Conservation (phyloP, 2,888 invertebrate genomes). For the Thera britannica region DNA sequence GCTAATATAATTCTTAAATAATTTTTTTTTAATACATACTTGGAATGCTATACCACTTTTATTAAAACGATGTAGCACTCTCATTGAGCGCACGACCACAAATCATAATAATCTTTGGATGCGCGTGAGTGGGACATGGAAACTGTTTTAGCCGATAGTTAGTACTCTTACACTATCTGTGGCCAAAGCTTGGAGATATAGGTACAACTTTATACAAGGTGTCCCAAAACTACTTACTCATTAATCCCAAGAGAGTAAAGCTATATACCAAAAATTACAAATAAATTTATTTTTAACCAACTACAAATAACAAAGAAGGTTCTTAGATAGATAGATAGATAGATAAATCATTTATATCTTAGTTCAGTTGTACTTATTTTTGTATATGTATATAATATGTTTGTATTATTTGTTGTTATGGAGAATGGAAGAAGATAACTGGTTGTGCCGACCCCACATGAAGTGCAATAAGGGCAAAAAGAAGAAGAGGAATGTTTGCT, state of each 20-base stretch:
- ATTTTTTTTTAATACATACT: too few relatives aligned
- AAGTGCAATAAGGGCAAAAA: too few relatives aligned
- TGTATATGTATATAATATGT: too few relatives aligned
- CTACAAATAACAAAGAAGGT: not conserved
- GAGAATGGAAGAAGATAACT: too few relatives aligned
- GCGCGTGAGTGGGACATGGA: conserved; percentile 56
- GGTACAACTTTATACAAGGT: not conserved
- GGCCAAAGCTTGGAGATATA: conserved; percentile 11
- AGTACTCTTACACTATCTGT: conserved; percentile 19
- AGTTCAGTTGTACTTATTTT: not conserved
- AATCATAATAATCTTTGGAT: conserved; percentile 37
- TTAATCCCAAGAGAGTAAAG: not conserved
- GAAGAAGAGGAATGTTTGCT: too few relatives aligned
- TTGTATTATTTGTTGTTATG: too few relatives aligned
- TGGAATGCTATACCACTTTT: not conserved
- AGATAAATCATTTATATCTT: too few relatives aligned
- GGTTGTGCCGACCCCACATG: too few relatives aligned
- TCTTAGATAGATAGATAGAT: too few relatives aligned
- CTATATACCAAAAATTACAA: not conserved
- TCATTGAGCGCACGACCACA: conserved; percentile 14
- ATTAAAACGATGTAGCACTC: conserved; percentile 17
- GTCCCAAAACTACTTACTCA: not conserved
- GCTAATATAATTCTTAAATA: too few relatives aligned
- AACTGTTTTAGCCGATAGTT: conserved; percentile 57
- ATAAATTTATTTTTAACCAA: not conserved